phyloP scores from a whole-genome alignment of 1,140 invertebrate genomes.

The Acyrthosiphon pisum region DNA sequence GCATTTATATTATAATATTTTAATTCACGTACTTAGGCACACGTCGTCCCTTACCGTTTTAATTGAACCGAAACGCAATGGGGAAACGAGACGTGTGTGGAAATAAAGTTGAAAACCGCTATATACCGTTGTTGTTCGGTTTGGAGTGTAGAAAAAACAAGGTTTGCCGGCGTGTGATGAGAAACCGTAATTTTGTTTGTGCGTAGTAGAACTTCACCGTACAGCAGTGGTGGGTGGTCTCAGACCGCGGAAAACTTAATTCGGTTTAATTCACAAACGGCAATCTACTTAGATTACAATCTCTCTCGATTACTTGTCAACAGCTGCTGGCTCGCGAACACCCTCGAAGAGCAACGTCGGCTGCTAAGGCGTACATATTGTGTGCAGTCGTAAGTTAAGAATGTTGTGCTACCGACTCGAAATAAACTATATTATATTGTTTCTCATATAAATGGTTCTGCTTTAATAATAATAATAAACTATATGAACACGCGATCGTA shows the following conservation, averaged over 20 bases:
- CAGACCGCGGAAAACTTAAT: slow-evolving; percentile 28
- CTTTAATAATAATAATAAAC: not conserved
- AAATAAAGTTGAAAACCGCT: not conserved
- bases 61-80: not conserved
- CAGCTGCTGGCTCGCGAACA: not conserved
- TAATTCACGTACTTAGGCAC: not conserved
- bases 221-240: not conserved
- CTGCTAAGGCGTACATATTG: not conserved
- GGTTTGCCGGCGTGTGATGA: not conserved
- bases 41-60: not conserved
- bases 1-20: not conserved
- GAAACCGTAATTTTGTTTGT: slow-evolving; percentile 13
- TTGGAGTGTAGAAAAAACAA: not conserved
- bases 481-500: not conserved
- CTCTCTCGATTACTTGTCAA: not conserved
- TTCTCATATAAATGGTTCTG: not conserved
- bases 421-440: not conserved
- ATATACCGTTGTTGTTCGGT: not conserved
- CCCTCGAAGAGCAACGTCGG: not conserved
- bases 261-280: slow-evolving; percentile 36
- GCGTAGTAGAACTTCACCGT: not conserved
- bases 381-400: slow-evolving; percentile 23
- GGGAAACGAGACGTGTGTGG: not conserved
- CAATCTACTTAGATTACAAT: not conserved
- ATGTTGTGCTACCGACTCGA: not conserved